These are phyloP conservation scores for Styela plicata DNA, from an alignment of 23 tunicate species.

Conservation along the genomic window DNA sequence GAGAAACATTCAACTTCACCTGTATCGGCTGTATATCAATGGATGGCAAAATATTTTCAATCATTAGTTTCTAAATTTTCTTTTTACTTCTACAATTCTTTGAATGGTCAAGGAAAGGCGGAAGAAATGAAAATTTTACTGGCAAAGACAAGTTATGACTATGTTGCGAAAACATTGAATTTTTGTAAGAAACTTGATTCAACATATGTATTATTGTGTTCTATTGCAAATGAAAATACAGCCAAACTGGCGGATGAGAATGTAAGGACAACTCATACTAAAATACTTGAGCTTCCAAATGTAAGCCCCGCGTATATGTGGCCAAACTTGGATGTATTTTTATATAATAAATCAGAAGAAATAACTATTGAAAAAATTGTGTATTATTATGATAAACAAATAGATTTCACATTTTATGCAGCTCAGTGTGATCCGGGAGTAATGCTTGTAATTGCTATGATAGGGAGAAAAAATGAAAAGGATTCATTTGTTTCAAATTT, in stretches of 20 bases:
- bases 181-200: slow-evolving; percentile 45
- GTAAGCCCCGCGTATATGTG: slow-evolving; percentile 1
- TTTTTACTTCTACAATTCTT: slow-evolving; percentile 57
- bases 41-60: slow-evolving; percentile 75
- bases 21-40: slow-evolving; percentile 47
- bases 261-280: background rate
- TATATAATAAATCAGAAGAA: slow-evolving; percentile 17
- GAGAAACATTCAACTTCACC: slow-evolving; percentile 41
- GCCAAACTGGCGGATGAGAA: slow-evolving; percentile 1
- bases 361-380: slow-evolving; percentile 11
- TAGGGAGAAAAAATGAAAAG: slow-evolving; percentile 34
- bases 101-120: slow-evolving; percentile 14
- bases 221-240: slow-evolving; percentile 27
- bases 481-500: slow-evolving; percentile 33
- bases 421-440: slow-evolving; percentile 18
- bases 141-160: slow-evolving; percentile 52
- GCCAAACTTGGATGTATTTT: slow-evolving; percentile 10
- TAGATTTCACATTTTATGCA: background rate
- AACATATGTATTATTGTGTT: slow-evolving; percentile 18
- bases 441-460: slow-evolving; percentile 6
- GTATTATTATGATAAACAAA: slow-evolving; percentile 11
- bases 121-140: slow-evolving; percentile 56
- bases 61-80: slow-evolving; percentile 57
- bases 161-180: slow-evolving; percentile 35
- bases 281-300: background rate